These are phyloP conservation scores for Hydrocynus forskahlii DNA, from an alignment of 2,797 vertebrate genomes.

Conservation along the genomic window DNA sequence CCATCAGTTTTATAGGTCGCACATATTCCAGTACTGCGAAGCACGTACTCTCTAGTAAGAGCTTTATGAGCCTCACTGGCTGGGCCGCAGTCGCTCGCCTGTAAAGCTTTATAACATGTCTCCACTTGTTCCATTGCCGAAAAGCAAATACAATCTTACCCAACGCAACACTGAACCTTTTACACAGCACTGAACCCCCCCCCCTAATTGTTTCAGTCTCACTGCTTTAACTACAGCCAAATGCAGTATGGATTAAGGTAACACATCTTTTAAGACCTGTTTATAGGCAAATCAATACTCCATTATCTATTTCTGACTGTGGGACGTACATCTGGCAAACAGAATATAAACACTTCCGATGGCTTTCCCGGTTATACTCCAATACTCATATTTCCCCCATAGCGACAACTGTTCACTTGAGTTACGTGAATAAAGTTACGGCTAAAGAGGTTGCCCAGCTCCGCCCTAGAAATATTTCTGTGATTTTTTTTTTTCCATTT, in stretches of 20 bases:
- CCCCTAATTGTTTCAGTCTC: background rate
- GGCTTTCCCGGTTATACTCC: background rate
- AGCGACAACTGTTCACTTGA: background rate
- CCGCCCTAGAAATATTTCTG: background rate
- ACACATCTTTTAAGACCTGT: conserved; percentile 11
- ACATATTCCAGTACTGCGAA: too few relatives aligned
- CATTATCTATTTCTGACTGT: background rate
- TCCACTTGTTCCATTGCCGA: too few relatives aligned
- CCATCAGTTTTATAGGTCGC: too few relatives aligned
- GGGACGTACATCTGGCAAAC: background rate
- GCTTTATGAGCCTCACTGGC: too few relatives aligned
- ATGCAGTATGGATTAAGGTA: conserved; percentile 13
- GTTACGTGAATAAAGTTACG: too few relatives aligned
- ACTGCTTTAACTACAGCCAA: conserved; percentile 23
- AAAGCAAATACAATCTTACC: too few relatives aligned
- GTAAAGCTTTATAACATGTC: too few relatives aligned
- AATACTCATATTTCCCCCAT: background rate
- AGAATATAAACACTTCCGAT: background rate
- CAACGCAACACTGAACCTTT: too few relatives aligned
- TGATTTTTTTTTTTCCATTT: background rate
- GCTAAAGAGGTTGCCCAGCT: background rate
- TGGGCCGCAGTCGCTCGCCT: too few relatives aligned
- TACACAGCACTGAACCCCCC: too few relatives aligned
- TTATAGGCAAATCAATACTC: background rate
- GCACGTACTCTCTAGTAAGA: too few relatives aligned